Evolutionary conservation across 2,113 vertebrate species (phyloP).

Genomic region (Cyrtonyx montezumae): DNA sequence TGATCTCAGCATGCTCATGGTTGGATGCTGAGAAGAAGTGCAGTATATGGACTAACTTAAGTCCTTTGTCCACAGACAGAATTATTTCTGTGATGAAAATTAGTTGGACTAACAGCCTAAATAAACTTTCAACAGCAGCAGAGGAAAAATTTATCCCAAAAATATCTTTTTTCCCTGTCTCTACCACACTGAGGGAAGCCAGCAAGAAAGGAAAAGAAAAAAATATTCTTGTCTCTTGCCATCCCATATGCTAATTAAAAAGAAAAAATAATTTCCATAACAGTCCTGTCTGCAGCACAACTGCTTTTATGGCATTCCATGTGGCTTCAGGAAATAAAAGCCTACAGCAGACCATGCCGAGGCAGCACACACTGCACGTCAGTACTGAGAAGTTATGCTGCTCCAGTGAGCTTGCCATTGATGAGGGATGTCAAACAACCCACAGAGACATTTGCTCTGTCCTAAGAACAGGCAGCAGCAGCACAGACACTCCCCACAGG

Average conservation of each 20-base stretch:
- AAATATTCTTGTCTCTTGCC: background rate
- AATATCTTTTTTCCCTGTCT: background rate
- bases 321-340: background rate
- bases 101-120: slow-evolving; percentile 6
- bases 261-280: background rate
- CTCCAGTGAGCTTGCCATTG: fast-evolving
- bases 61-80: slow-evolving; percentile 8
- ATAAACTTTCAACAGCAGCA: background rate
- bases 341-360: fast-evolving
- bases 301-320: background rate
- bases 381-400: background rate
- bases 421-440: background rate
- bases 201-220: background rate
- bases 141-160: background rate
- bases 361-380: fast-evolving
- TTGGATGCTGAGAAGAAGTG: background rate
- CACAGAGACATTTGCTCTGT: background rate
- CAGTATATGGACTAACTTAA: background rate
- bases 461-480: background rate
- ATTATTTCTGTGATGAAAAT: slow-evolving; percentile 20
- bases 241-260: background rate
- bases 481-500: background rate
- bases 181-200: background rate
- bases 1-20: background rate
- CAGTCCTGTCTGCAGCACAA: background rate